Percentiles rank a stretch among this genome's conserved stretches.
These are phyloP conservation scores for Apocrypta bakeri DNA, from an alignment of 1,140 invertebrate species.

Conservation along the genomic window DNA sequence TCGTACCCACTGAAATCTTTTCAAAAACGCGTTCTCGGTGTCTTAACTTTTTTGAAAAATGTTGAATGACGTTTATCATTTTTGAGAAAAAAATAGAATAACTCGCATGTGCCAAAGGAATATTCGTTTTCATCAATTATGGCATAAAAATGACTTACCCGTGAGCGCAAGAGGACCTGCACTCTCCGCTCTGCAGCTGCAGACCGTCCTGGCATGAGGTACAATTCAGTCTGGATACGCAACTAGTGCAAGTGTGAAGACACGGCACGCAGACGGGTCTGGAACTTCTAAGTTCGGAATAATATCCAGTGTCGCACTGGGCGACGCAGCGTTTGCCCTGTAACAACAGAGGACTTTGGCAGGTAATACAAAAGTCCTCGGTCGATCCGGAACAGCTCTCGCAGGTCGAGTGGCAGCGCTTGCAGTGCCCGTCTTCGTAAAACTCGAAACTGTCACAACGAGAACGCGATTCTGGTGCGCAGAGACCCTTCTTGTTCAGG, in stretches of 20 bases:
- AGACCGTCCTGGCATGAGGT: slow-evolving; percentile 83
- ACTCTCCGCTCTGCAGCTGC: slow-evolving; percentile 86
- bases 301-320: slow-evolving; percentile 83
- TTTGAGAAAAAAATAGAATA: too few species aligned
- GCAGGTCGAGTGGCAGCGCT: slow-evolving; percentile 81
- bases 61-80: too few species aligned
- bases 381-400: slow-evolving; percentile 82
- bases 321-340: slow-evolving; percentile 82
- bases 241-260: slow-evolving; percentile 84
- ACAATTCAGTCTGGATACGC: slow-evolving; percentile 85
- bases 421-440: slow-evolving; percentile 81
- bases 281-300: slow-evolving; percentile 74
- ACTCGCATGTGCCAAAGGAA: too few species aligned
- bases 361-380: slow-evolving; percentile 81
- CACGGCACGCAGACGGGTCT: slow-evolving; percentile 83
- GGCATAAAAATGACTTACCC: slow-evolving; percentile 64
- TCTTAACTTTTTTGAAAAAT: too few species aligned
- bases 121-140: too few species aligned
- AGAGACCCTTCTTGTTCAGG: slow-evolving; percentile 82
- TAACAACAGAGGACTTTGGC: slow-evolving; percentile 79
- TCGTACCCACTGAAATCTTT: too few species aligned
- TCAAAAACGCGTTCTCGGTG: too few species aligned
- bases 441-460: slow-evolving; percentile 82
- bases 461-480: slow-evolving; percentile 79
- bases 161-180: slow-evolving; percentile 82